Conservation (phyloP, 2,797 vertebrate species). For the Enteromius afrohamiltoni region DNA sequence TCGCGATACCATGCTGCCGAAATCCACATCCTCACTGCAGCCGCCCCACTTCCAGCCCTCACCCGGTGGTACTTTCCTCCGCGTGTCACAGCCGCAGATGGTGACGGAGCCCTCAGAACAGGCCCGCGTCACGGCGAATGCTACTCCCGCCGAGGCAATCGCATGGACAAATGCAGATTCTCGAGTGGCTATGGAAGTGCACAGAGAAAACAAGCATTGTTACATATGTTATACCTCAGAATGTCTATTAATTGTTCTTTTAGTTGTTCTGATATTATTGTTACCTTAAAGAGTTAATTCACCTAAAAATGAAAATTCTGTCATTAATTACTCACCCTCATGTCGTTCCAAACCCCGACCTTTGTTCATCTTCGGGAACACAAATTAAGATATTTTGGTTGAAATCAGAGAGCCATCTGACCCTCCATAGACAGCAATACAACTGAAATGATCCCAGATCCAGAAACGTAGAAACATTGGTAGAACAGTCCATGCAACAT, state of each 20-base stretch:
- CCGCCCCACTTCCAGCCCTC: slow-evolving; percentile 99
- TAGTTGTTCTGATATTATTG: background rate
- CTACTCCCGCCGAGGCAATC: slow-evolving; percentile 93
- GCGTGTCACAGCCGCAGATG: slow-evolving; percentile 94
- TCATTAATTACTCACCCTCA: too few species aligned
- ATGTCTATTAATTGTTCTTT: background rate
- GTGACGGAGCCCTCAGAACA: slow-evolving; percentile 91
- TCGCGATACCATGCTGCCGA: slow-evolving; percentile 95
- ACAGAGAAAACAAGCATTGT: slow-evolving; percentile 15
- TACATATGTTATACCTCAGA: background rate
- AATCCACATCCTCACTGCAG: slow-evolving; percentile 96
- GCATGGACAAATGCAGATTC: slow-evolving; percentile 97
- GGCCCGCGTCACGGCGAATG: slow-evolving; percentile 95
- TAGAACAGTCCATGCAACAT: too few species aligned
- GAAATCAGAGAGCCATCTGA: too few species aligned
- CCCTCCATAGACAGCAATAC: too few species aligned
- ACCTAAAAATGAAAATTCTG: too few species aligned
- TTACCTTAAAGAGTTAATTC: too few species aligned
- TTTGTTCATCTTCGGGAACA: too few species aligned
- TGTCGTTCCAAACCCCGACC: too few species aligned
- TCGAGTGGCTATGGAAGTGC: slow-evolving; percentile 82
- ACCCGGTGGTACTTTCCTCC: slow-evolving; percentile 89
- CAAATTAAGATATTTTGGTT: too few species aligned
- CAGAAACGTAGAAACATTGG: too few species aligned
- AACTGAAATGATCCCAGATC: too few species aligned